phyloP scores from a whole-genome alignment of 1,140 invertebrate species.

The Arctopsyche grandis region DNA sequence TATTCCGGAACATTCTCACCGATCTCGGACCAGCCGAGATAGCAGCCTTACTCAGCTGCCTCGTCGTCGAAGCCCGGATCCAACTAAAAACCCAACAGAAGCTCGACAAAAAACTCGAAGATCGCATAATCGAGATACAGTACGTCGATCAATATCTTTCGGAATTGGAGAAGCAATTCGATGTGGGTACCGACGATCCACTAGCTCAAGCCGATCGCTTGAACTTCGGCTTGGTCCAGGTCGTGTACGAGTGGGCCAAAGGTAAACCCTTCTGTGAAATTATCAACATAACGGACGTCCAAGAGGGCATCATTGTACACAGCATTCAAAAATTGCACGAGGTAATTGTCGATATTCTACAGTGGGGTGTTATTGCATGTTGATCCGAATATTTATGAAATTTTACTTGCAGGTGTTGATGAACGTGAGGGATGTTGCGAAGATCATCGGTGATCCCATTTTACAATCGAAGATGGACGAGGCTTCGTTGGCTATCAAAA shows the following conservation, averaged over 20 bases:
- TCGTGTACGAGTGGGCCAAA: conserved; percentile 96
- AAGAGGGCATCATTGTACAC: conserved; percentile 98
- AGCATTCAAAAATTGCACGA: conserved; percentile 98
- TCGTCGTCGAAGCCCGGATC: conserved; percentile 90
- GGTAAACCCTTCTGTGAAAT: conserved; percentile 93
- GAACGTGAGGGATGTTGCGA: conserved; percentile 92
- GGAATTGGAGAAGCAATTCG: conserved; percentile 61
- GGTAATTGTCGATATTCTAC: conserved; percentile 57
- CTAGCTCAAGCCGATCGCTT: conserved; percentile 60
- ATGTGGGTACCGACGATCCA: conserved; percentile 52
- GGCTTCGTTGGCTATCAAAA: conserved; percentile 90
- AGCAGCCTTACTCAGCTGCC: conserved; percentile 88
- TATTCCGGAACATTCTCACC: conserved; percentile 92
- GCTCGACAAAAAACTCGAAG: conserved; percentile 64
- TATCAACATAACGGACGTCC: conserved; percentile 91
- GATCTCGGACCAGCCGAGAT: conserved; percentile 90
- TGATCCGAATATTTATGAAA: too few species aligned
- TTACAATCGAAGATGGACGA: conserved; percentile 96
- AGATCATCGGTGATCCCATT: conserved; percentile 91
- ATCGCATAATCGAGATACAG: conserved; percentile 62
- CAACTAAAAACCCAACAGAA: conserved; percentile 55
- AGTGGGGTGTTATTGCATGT: too few species aligned
- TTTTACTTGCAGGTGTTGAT: conserved; percentile 71
- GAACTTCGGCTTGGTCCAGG: conserved; percentile 91
- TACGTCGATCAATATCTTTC: conserved; percentile 61